Conservation (phyloP, 2,797 vertebrate species). For the Acanthurus lineatus region DNA sequence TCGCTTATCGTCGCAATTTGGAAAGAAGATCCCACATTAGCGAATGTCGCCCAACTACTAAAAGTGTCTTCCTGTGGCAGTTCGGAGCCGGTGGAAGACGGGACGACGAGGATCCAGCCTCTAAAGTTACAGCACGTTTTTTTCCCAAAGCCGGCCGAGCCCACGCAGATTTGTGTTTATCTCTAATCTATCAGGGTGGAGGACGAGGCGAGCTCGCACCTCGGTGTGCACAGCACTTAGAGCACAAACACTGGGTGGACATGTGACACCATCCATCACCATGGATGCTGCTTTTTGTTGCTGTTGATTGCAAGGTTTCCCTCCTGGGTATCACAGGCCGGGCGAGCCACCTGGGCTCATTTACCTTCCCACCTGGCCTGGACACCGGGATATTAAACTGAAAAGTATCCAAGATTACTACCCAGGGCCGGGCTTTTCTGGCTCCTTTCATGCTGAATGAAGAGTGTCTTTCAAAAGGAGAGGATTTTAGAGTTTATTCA, state of each 20-base stretch:
- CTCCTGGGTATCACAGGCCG: conserved; percentile 45
- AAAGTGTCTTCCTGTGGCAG: conserved; percentile 67
- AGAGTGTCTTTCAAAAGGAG: conserved; percentile 20
- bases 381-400: conserved; percentile 45
- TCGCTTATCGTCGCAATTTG: conserved; percentile 84
- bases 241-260: conserved; percentile 42
- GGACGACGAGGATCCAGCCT: conserved; percentile 40
- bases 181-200: conserved; percentile 53
- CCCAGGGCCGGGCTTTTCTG: conserved; percentile 10
- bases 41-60: conserved; percentile 49
- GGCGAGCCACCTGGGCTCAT: conserved; percentile 65
- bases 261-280: conserved; percentile 62
- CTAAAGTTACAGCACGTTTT: conserved; percentile 70
- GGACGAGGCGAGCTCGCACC: conserved; percentile 44
- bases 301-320: conserved; percentile 47
- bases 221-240: conserved; percentile 46
- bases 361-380: conserved; percentile 59
- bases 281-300: conserved; percentile 33
- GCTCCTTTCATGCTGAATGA: conserved; percentile 19
- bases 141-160: conserved; percentile 61
- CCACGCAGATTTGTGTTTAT: conserved; percentile 51
- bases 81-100: conserved; percentile 54
- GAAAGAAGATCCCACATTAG: conserved; percentile 85
- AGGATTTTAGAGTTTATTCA: conserved; percentile 39
- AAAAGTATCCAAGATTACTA: conserved; percentile 39